These are phyloP conservation scores for Homarus americanus DNA, from an alignment of 1,140 invertebrate genomes.

Conservation along the genomic window DNA sequence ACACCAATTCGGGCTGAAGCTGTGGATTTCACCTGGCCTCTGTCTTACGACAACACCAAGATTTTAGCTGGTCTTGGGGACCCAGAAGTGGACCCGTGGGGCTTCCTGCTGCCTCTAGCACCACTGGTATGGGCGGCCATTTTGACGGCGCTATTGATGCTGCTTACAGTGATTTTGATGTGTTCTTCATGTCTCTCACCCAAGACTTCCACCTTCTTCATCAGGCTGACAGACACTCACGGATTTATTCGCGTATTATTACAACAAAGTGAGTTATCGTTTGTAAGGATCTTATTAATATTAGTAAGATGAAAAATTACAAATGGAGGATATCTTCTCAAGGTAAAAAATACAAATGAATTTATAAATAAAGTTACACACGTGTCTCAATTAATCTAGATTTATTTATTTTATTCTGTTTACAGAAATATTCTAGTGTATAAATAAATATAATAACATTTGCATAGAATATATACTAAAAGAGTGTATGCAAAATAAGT, in stretches of 20 bases:
- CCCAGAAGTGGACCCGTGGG: constrained; percentile 37
- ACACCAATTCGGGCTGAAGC: background rate
- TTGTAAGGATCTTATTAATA: no score
- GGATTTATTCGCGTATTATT: background rate
- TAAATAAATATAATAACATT: no score
- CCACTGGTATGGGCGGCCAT: constrained; percentile 36
- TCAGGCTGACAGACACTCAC: background rate
- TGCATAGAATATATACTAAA: no score
- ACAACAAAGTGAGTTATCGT: constrained; percentile 7
- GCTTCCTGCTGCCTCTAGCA: constrained; percentile 40
- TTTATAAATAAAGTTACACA: no score
- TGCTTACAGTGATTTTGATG: background rate
- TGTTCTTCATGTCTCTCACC: background rate
- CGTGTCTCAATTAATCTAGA: no score
- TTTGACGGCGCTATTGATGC: background rate
- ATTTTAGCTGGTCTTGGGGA: background rate
- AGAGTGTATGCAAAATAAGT: no score
- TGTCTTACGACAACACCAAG: no score
- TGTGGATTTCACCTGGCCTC: background rate
- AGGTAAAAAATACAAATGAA: no score
- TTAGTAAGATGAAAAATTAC: no score
- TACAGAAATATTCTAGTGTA: no score
- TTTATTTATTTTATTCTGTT: no score
- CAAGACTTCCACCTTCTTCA: background rate
- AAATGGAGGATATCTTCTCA: no score